Percentiles rank a stretch among this genome's conserved stretches.
These are phyloP conservation scores for Aricia agestis DNA, from an alignment of 1,140 invertebrate species.

Conservation along the genomic window DNA sequence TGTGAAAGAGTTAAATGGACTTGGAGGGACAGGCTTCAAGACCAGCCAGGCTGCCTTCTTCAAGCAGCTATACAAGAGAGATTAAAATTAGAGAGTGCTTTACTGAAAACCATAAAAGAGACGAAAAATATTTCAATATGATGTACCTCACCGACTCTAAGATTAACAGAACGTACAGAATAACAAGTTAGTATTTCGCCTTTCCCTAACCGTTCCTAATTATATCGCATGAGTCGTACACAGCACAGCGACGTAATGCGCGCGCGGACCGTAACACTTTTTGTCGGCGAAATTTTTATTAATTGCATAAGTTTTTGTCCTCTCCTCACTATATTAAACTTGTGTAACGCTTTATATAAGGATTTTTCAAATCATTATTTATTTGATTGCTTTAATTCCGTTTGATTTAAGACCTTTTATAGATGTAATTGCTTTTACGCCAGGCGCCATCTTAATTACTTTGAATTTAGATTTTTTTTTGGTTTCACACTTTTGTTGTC, in stretches of 20 bases:
- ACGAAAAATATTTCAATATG: too few species aligned
- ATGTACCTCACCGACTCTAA: too few species aligned
- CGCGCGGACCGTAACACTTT: constrained; percentile 22
- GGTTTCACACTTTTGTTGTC: too few species aligned
- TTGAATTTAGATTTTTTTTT: not conserved
- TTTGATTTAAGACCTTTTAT: not conserved
- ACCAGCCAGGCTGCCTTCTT: too few species aligned
- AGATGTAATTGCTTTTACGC: not conserved
- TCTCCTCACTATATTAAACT: constrained; percentile 12
- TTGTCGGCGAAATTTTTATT: constrained; percentile 34
- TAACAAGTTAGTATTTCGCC: not conserved
- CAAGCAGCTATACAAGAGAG: too few species aligned
- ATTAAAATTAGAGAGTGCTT: too few species aligned
- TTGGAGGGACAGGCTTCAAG: too few species aligned
- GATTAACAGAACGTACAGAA: not conserved
- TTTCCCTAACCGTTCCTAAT: constrained; percentile 14
- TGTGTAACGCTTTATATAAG: constrained; percentile 3
- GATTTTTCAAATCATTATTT: not conserved
- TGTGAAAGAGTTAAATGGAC: too few species aligned
- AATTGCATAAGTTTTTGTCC: constrained; percentile 32
- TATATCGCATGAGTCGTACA: constrained; percentile 10
- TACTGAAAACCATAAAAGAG: too few species aligned
- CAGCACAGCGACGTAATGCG: constrained; percentile 10
- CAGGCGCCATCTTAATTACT: not conserved
- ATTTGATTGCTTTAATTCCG: not conserved